Evolutionary conservation across 2,113 vertebrate genomes (phyloP), one percentile per base, ranked within the genome.

Genomic region (Siniperca knerii): DNA sequence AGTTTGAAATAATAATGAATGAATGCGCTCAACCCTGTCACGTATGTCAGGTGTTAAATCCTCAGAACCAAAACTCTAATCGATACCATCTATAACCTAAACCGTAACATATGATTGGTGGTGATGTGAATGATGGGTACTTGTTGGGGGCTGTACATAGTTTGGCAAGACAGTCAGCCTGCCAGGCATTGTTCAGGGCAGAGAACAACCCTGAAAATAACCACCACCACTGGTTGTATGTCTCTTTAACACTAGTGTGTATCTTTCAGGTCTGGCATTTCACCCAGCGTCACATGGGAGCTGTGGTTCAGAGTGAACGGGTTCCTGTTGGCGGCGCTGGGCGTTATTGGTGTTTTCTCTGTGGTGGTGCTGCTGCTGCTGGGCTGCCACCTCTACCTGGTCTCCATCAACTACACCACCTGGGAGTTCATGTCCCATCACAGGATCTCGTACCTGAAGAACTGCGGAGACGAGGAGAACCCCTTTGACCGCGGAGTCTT

Each of bases 351-450:
- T 0, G 12, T 97, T 50, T 96, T 97, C 87, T 95, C 96, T 0
- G 6, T 83, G 66, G 96, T 97, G 52, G 95, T 95, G 8, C 5
- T 89, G 50, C 90, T 98, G 84, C 96, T 99, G 81, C 95, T 99
- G 16, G 89, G 94, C 84, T 97, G 96, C 1, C 98, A 99, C 67
- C 92, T 98, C 75, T 99, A 98, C 92, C 96, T 99, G 91, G 96
- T 96, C 72, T 96, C 98, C 10, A 93, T 95, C 91, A 98, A 98
- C 93, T 96, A 95, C 82, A 99, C 98, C 72, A 99, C 97, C 69
- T 99, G 98, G 98, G 98, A 99, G 88, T 99, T 99, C 95, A 97
- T 98, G 96, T 97, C 98, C 0, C 95, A 94, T 0, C 97, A 99
- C 81, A 94, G 97, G 58, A 97, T 99, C 74, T 92, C 96, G 25